Conservation (phyloP, 2,888 invertebrate species). For the Hedychridium roseum region DNA sequence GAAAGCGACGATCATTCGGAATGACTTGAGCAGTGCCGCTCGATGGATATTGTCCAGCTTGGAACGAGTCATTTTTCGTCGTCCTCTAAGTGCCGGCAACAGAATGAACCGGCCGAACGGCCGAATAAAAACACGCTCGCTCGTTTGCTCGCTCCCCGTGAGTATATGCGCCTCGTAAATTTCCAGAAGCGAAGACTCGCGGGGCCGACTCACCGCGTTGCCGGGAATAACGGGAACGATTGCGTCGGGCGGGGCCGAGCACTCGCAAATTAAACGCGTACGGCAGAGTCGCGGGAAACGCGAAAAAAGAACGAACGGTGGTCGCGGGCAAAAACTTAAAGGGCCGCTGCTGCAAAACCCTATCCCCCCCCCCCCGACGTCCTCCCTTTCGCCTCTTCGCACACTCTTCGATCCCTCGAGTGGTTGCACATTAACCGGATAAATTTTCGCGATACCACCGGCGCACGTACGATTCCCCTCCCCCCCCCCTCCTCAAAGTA, state of each 20-base stretch:
- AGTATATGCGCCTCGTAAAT: constrained; percentile 23
- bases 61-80: no score
- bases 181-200: constrained; percentile 20
- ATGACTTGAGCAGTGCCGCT: no score
- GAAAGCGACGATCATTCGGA: no score
- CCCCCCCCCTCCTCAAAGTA: neutral
- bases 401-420: constrained; percentile 1
- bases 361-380: no score
- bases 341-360: no score
- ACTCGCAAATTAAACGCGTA: constrained; percentile 34
- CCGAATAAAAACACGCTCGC: constrained; percentile 30
- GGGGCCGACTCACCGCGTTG: constrained; percentile 13
- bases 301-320: constrained; percentile 1
- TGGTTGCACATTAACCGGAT: neutral
- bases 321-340: constrained; percentile 13
- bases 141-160: constrained; percentile 23
- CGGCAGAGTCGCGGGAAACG: constrained; percentile 7
- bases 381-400: no score
- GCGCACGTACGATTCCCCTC: no score
- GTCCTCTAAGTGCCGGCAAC: no score
- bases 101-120: no score
- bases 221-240: constrained; percentile 25
- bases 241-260: constrained; percentile 17
- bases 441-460: neutral
- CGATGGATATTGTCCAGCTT: no score